These are phyloP conservation scores for Rhynchopsitta pachyrhyncha DNA, from an alignment of 2,113 vertebrate genomes.

Conservation along the genomic window DNA sequence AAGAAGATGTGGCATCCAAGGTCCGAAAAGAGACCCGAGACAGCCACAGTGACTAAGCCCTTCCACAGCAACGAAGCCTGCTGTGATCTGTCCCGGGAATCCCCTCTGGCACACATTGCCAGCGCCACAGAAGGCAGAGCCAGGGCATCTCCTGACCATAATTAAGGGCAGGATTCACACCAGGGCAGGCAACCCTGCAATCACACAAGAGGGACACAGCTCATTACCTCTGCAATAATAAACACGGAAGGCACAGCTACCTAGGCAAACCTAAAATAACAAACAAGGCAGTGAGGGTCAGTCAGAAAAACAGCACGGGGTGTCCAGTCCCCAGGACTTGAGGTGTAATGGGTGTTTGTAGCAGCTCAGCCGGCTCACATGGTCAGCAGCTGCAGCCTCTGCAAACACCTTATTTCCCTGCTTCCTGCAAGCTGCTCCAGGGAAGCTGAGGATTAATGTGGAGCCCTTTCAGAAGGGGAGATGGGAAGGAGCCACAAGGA, in stretches of 20 bases:
- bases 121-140: background rate
- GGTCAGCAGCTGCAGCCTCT: background rate
- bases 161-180: background rate
- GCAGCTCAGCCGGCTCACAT: background rate
- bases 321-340: background rate
- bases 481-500: background rate
- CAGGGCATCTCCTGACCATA: background rate
- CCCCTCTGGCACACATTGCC: background rate
- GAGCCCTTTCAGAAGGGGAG: background rate
- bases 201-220: background rate
- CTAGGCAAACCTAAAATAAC: slow-evolving; percentile 2
- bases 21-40: background rate
- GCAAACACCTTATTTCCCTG: background rate
- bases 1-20: background rate
- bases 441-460: background rate
- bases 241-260: background rate
- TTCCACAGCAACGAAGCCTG: background rate
- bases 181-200: background rate
- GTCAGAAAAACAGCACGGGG: background rate
- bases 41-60: background rate
- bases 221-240: background rate
- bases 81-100: background rate
- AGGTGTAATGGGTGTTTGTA: background rate
- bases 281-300: background rate
- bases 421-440: background rate